Conservation (phyloP, 2,888 invertebrate species). For the Julus scanicus region DNA sequence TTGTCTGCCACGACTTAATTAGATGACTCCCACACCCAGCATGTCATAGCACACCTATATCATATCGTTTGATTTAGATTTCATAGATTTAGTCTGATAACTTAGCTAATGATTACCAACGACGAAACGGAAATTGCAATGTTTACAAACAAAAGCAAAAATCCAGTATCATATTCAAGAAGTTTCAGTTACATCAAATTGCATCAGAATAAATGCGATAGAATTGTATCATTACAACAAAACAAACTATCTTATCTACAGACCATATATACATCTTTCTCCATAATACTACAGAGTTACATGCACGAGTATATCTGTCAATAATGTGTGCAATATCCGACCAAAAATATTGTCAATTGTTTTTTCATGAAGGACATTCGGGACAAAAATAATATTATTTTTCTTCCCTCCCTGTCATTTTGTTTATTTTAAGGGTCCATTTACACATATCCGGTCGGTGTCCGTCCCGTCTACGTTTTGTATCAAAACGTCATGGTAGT, state of each 20-base stretch:
- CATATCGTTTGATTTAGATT: background rate
- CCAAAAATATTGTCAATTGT: too few species aligned
- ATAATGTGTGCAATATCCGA: too few species aligned
- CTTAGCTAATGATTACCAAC: conserved; percentile 3
- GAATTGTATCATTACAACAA: background rate
- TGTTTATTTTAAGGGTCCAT: too few species aligned
- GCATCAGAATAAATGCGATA: background rate
- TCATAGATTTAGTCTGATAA: background rate
- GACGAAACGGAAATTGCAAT: background rate
- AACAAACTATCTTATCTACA: background rate
- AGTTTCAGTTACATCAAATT: background rate
- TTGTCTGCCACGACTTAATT: background rate
- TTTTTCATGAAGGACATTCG: too few species aligned
- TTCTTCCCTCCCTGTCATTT: too few species aligned
- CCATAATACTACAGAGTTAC: too few species aligned
- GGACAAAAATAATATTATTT: too few species aligned
- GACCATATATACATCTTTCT: too few species aligned
- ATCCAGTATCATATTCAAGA: background rate
- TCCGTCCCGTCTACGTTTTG: too few species aligned
- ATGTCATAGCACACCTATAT: background rate
- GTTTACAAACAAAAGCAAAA: background rate
- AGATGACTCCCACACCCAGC: conserved; percentile 10
- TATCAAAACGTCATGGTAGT: too few species aligned
- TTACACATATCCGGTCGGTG: too few species aligned
- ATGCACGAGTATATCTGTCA: too few species aligned